These are phyloP conservation scores for Rhinoderma darwinii DNA, from an alignment of 2,113 vertebrate genomes.

Conservation along the genomic window DNA sequence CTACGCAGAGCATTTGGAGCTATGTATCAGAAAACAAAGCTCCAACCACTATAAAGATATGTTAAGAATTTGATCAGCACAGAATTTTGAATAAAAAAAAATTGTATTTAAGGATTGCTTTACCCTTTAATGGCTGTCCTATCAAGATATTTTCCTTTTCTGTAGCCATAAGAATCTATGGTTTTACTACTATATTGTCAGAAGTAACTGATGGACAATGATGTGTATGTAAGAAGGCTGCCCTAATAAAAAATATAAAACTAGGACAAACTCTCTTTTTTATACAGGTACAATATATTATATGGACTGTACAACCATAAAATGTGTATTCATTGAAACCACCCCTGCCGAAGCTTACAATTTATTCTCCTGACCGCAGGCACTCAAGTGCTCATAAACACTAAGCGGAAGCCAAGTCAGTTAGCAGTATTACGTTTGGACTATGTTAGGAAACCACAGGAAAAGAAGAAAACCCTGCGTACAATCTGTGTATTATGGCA, in stretches of 20 bases:
- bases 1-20: no score
- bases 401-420: neutral
- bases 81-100: no score
- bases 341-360: neutral
- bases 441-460: neutral
- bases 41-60: no score
- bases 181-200: no score
- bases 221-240: neutral
- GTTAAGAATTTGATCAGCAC: no score
- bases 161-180: no score
- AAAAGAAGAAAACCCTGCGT: neutral
- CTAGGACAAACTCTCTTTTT: neutral
- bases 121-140: no score
- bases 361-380: neutral
- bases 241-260: neutral
- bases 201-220: no score
- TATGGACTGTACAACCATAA: neutral
- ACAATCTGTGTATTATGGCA: neutral
- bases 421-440: neutral
- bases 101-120: no score
- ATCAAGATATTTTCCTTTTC: no score
- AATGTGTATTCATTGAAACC: neutral
- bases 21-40: no score
- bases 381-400: slow-evolving; percentile 2
- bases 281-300: neutral